phyloP scores from a whole-genome alignment of 2,888 invertebrate genomes.

The Diachrysia chrysitis region DNA sequence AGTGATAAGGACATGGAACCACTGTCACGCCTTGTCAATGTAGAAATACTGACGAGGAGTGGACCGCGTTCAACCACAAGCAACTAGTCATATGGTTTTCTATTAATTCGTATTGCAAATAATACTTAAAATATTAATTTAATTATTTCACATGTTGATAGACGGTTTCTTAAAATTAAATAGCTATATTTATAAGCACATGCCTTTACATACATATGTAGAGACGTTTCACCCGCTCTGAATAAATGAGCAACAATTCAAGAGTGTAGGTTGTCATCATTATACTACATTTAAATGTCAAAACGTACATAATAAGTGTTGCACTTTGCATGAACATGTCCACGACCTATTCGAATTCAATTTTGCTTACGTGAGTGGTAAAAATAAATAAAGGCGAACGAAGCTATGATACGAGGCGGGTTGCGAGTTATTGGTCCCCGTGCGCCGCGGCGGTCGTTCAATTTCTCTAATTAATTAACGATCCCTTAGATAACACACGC shows the following conservation, averaged over 20 bases:
- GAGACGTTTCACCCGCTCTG: conserved; percentile 49
- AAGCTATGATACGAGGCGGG: conserved; percentile 88
- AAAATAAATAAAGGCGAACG: conserved; percentile 86
- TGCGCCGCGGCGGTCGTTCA: conserved; percentile 85
- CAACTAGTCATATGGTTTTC: conserved; percentile 10
- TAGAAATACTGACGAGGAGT: conserved; percentile 23
- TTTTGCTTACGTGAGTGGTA: conserved; percentile 88
- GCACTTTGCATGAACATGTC: conserved; percentile 70
- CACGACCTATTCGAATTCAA: conserved; percentile 82
- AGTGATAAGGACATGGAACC: conserved; percentile 72
- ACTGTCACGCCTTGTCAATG: conserved; percentile 77
- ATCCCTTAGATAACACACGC: conserved; percentile 87
- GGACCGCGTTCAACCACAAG: conserved; percentile 39
- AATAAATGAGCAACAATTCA: conserved; percentile 47
- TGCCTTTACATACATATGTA: conserved; percentile 30
- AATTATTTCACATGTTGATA: not conserved
- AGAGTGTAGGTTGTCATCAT: conserved; percentile 52
- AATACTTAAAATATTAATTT: not conserved
- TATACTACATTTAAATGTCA: conserved; percentile 59
- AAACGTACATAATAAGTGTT: conserved; percentile 58
- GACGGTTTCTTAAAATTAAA: conserved; percentile 13
- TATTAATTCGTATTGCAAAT: not conserved
- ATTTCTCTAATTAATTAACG: conserved; percentile 90
- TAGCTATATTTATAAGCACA: conserved; percentile 17
- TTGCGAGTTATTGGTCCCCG: conserved; percentile 89